These are phyloP conservation scores for Enoplosus armatus DNA, from an alignment of 2,797 vertebrate genomes.

Conservation along the genomic window DNA sequence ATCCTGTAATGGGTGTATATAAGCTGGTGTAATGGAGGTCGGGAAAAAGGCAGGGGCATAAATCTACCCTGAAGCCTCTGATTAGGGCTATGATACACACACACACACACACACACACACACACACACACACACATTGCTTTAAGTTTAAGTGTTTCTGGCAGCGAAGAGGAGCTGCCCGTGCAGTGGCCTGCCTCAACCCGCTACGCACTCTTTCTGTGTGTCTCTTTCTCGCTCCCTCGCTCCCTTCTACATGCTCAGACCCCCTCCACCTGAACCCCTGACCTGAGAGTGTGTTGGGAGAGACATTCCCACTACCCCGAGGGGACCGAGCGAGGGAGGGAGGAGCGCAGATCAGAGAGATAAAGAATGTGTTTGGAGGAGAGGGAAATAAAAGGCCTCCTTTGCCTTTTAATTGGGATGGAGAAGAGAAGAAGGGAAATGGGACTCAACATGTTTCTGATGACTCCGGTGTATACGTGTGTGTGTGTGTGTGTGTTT, in stretches of 20 bases:
- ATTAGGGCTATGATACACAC: conserved; percentile 81
- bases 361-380: conserved; percentile 84
- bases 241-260: conserved; percentile 68
- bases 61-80: conserved; percentile 85
- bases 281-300: conserved; percentile 83
- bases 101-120: conserved; percentile 53
- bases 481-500: conserved; percentile 68
- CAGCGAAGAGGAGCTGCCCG: conserved; percentile 75
- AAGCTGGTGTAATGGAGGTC: conserved; percentile 86
- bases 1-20: conserved; percentile 88
- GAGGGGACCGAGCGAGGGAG: conserved; percentile 71
- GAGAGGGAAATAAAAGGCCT: conserved; percentile 79
- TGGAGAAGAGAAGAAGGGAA: conserved; percentile 74
- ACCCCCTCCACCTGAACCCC: conserved; percentile 83
- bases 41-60: conserved; percentile 84
- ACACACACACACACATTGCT: conserved; percentile 51
- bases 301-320: conserved; percentile 83
- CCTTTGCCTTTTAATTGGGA: conserved; percentile 87
- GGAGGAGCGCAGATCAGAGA: conserved; percentile 80
- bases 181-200: conserved; percentile 81
- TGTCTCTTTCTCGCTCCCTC: conserved; percentile 52
- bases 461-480: conserved; percentile 72
- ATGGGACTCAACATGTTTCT: conserved; percentile 87
- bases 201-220: conserved; percentile 62
- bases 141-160: conserved; percentile 85